Evolutionary conservation across 2,888 invertebrate genomes (phyloP), one percentile per base, ranked within the genome.

Genomic region (Hoplodrina blanda): DNA sequence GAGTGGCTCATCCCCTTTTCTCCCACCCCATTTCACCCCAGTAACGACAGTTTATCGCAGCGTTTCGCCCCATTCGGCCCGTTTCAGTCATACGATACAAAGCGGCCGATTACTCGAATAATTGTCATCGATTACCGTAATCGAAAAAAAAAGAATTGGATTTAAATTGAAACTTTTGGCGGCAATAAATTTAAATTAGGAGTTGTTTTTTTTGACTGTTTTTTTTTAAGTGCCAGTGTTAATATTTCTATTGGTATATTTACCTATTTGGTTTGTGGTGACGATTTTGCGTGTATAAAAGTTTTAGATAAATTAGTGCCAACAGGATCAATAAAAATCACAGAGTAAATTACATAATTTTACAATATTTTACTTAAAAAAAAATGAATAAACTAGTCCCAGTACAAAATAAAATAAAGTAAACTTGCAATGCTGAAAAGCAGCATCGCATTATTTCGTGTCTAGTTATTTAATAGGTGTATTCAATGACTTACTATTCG

Each of bases 41-140:
- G 62, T 77, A 85, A 80, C 89, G 90, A 89, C 94, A 94, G 94
- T 94, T 92, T 91, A 91, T 81, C 90, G 84, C 89, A 76, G 85
- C 88, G 91, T 63, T 80, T 73, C 87, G 88, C 87, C 85, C 88
- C 87, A 91, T 92, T 93, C 91, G 91, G 78, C 91, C 90, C 91
- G 93, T 92, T 93, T 90, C 81, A 76, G 75, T 84, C 85, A 89
- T 90, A 89, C 89, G 87, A 85, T 84, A 71, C 87, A 62, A 80
- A 91, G 89, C 87, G 78, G 87, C 78, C 90, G 88, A 90, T 93
- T 91, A 91, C 78, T 76, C 67, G 73, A 78, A 81, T 90, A 91
- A 91, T 88, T 76, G 72, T 62, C 60, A 76, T 65, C 73, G 79
- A 82, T 85, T 83, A 84, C 49, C 69, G 66, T 66, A 73, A 72